Base-by-base conservation (phyloP, 2,888 invertebrate genomes). In the Drosophila putrida region DNA sequence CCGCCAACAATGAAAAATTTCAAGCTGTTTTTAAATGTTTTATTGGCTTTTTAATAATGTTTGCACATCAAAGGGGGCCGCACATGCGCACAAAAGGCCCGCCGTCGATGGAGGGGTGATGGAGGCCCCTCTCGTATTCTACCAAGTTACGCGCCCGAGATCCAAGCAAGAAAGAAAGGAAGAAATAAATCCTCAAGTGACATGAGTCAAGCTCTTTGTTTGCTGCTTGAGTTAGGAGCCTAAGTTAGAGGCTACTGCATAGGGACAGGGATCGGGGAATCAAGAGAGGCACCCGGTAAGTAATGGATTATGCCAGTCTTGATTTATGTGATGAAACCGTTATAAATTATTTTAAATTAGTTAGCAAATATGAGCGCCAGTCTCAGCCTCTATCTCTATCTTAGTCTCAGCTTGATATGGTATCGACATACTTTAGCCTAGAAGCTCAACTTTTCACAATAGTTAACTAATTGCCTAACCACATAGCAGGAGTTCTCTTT, bases 11-110 rank as follows among this genome's bases (percentile, higher is more conserved):
- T 89, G 85, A 89, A 79, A 89, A 89, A 85, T 89, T 89, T 89
- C 89, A 89, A 89, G 85, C 89, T 88, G 85, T 85, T 85, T 89
- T 85, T 85, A 85, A 85, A 85, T 89, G 85, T 89, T 85, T 85
- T 85, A 85, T 85, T 85, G 85, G 85, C 75, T 85, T 85, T 85
- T 89, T 85, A 89, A 89, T 85, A 85, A 89, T 86, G 89, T 87
- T 83, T 87, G 88, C 80, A 82, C 88, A 74, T 84, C 89, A 84
- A 84, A 84, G 79, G 55, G 31, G 71, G 81, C 89, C 83, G 83
- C 87, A 47, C 80, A 77, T 80, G 80, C 77, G 77, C 78, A 55
- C 51, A 33, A 31, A 71, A 59, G 60, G 46, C 50, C 75, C 65
- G 61, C 25, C 64, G 46, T 50, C 53, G 13, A 31, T 28, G 55